phyloP scores from a whole-genome alignment of 1,140 invertebrate genomes.

The Drosophila parvula region DNA sequence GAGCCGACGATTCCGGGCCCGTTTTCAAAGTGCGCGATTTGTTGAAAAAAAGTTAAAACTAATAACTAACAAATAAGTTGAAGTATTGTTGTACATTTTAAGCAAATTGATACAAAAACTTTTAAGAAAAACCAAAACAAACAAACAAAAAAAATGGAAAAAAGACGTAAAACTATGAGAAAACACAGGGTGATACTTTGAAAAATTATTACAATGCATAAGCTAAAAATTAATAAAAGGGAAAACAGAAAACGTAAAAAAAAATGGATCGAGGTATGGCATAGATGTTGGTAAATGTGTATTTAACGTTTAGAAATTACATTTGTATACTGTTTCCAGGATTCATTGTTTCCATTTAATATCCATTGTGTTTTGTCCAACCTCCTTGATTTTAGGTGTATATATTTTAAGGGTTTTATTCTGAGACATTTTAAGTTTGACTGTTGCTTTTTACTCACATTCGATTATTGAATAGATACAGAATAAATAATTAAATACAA shows the following conservation, averaged over 20 bases:
- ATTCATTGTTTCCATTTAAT: conserved; percentile 30
- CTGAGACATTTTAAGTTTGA: conserved; percentile 37
- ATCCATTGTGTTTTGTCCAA: conserved; percentile 21
- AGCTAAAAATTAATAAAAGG: conserved; percentile 56
- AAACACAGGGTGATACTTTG: conserved; percentile 84
- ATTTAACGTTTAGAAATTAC: conserved; percentile 58
- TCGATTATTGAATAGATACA: conserved; percentile 63
- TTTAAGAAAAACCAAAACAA: conserved; percentile 61
- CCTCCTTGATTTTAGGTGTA: conserved; percentile 28
- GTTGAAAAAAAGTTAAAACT: conserved; percentile 62
- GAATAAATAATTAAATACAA: conserved; percentile 70
- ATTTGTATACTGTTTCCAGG: conserved; percentile 45
- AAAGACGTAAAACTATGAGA: conserved; percentile 76
- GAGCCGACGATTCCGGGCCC: conserved; percentile 61
- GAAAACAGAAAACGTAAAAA: conserved; percentile 57
- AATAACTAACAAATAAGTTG: conserved; percentile 72
- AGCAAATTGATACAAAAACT: conserved; percentile 54
- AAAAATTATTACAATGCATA: conserved; percentile 79
- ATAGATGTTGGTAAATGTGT: conserved; percentile 76
- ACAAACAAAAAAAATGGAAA: conserved; percentile 50
- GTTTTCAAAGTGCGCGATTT: conserved; percentile 71
- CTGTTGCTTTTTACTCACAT: conserved; percentile 43
- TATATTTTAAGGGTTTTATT: conserved; percentile 47
- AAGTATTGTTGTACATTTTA: conserved; percentile 81
- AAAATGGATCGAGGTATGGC: conserved; percentile 55